phyloP scores from a whole-genome alignment of 1,140 invertebrate genomes.

The Panulirus ornatus region DNA sequence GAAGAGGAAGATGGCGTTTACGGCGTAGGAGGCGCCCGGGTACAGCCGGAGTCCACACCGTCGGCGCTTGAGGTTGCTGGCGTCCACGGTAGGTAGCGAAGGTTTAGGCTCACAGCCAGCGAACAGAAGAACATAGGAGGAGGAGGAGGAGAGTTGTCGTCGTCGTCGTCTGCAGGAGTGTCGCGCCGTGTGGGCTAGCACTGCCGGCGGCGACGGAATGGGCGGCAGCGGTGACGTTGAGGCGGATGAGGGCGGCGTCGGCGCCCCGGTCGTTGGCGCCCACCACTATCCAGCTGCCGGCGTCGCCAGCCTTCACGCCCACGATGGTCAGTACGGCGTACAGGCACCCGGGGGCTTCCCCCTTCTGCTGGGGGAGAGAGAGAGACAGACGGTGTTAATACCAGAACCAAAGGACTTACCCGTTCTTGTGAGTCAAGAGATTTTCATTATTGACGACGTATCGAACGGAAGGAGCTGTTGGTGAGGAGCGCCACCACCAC shows the following conservation, averaged over 20 bases:
- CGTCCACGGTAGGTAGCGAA: background rate
- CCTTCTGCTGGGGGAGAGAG: no score
- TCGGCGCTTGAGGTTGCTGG: background rate
- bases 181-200: background rate
- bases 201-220: constrained; percentile 39
- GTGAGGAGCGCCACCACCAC: no score
- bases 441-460: no score
- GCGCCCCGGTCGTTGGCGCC: constrained; percentile 30
- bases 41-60: background rate
- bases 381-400: no score
- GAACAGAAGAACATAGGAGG: background rate
- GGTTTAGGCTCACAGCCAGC: background rate
- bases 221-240: constrained; percentile 58
- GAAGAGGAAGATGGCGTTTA: background rate
- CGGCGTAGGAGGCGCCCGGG: background rate
- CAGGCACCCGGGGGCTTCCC: background rate
- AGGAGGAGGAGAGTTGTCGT: background rate
- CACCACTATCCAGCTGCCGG: constrained; percentile 47
- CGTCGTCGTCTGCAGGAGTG: background rate
- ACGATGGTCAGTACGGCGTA: constrained; percentile 43
- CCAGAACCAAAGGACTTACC: no score
- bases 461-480: no score
- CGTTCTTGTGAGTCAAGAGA: no score
- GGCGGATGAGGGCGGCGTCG: constrained; percentile 46
- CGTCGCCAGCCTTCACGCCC: constrained; percentile 42